Evolutionary conservation across 2,888 invertebrate species (phyloP).

Genomic region (Phortica magna): DNA sequence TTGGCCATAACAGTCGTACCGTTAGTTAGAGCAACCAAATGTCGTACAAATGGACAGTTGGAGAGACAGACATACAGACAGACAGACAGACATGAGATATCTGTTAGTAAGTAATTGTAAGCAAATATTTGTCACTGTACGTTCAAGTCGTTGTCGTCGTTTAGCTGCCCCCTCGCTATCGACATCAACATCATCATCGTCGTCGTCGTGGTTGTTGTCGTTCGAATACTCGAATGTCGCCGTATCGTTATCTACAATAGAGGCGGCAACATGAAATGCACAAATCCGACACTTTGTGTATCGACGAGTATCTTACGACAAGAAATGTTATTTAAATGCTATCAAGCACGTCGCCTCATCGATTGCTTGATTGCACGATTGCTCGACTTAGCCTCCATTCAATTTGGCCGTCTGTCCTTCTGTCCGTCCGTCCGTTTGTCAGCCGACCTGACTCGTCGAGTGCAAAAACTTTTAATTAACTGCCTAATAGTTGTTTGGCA

Average conservation of each 20-base stretch:
- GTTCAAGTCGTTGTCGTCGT: conserved; percentile 22
- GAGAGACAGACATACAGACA: not conserved
- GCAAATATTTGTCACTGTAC: conserved; percentile 64
- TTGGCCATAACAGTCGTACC: no score
- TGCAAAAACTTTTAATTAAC: conserved; percentile 70
- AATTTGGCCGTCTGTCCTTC: no score
- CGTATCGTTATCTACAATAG: conserved; percentile 53
- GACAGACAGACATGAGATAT: not conserved
- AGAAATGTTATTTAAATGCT: conserved; percentile 56
- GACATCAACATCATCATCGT: not conserved
- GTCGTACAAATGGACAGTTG: conserved; percentile 7
- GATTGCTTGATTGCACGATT: not conserved
- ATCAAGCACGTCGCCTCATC: conserved; percentile 48
- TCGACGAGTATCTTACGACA: conserved; percentile 54
- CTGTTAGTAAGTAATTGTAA: conserved; percentile 66
- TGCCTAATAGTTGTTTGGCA: conserved; percentile 70
- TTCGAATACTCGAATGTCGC: conserved; percentile 4
- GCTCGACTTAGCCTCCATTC: not conserved
- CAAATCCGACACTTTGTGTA: conserved; percentile 61
- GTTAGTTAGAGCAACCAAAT: not conserved
- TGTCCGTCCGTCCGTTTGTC: not conserved
- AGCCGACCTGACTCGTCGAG: conserved; percentile 30
- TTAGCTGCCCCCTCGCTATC: not conserved
- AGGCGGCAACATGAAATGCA: conserved; percentile 67
- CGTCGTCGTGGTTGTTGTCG: not conserved